Evolutionary conservation across 2,888 invertebrate species (phyloP), one percentile per base, ranked within the genome.

Genomic region (Carcina quercana): DNA sequence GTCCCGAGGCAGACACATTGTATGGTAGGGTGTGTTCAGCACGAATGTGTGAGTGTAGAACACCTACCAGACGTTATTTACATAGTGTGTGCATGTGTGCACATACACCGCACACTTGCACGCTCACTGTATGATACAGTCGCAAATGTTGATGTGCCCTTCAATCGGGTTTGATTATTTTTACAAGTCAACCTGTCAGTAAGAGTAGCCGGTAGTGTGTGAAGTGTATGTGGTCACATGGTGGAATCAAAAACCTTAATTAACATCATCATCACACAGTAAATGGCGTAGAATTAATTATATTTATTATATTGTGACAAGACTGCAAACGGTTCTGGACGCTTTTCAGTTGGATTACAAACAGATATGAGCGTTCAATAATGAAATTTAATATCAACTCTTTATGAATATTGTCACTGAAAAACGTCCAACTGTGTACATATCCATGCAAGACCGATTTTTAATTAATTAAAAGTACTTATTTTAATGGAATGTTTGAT

Each of bases 31-130:
- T 50, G 43, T 54, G 59, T 66, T 61, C 69, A 73, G 68, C 72
- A 75, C 70, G 40, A 47, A 20, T 27, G 22, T 50, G 57, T 61
- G 59, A 55, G 68, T 68, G 74, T 61, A 58, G 71, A 65, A 58
- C 47, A 58, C 73, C 76, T 74, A 75, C 75, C 78, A 71, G 69
- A 75, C 59, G 70, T 80, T 82, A 82, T 80, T 72, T 80, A 80
- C 80, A 80, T 70, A 60, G 80, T 79, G 79, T 75, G 66, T 47
- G 22, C 8, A 24, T 57, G 14, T 29, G 10, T 24, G 13, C 14
- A 5, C 45, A 43, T 48, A 38, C 40, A 43, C 66, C 67, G 69
- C 72, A 69, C 69, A 67, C 65, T 60, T 56, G 46, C 59, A 52
- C 6, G 21, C 51, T 50, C 55, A 51, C 40, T 55, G 47, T 50